Evolutionary conservation across 2,797 vertebrate species (phyloP).

Genomic region (Sebastolobus altivelis): DNA sequence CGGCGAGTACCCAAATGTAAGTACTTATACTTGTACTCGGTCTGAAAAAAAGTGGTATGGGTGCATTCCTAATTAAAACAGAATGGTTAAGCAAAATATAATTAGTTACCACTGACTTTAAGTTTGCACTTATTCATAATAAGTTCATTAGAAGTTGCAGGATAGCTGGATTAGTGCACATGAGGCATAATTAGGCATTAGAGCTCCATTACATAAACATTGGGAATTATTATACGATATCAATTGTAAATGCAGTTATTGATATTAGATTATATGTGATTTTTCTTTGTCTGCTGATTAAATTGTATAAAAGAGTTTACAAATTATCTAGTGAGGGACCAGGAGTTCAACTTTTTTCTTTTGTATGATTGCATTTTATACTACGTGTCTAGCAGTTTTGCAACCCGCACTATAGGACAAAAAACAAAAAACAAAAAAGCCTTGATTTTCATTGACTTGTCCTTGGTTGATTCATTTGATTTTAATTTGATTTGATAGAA

Average conservation of each 20-base stretch:
- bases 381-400: background rate
- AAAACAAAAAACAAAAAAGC: too few species aligned
- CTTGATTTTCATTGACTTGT: too few species aligned
- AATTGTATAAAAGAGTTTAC: too few species aligned
- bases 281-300: too few species aligned
- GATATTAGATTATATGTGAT: background rate
- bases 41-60: too few species aligned
- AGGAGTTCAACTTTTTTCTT: background rate
- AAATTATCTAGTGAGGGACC: too few species aligned
- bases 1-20: too few species aligned
- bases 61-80: background rate
- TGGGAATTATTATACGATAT: background rate
- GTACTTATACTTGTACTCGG: too few species aligned
- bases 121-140: background rate
- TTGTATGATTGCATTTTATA: background rate
- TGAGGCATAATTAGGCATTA: background rate
- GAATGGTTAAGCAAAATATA: slow-evolving; percentile 6
- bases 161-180: background rate
- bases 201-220: background rate
- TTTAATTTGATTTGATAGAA: too few species aligned
- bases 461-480: too few species aligned
- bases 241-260: background rate
- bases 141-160: background rate
- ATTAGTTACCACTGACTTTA: background rate
- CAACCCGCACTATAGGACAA: background rate